These are phyloP conservation scores for Tursiops truncatus DNA, from an alignment of 2,113 vertebrate genomes.

Conservation along the genomic window DNA sequence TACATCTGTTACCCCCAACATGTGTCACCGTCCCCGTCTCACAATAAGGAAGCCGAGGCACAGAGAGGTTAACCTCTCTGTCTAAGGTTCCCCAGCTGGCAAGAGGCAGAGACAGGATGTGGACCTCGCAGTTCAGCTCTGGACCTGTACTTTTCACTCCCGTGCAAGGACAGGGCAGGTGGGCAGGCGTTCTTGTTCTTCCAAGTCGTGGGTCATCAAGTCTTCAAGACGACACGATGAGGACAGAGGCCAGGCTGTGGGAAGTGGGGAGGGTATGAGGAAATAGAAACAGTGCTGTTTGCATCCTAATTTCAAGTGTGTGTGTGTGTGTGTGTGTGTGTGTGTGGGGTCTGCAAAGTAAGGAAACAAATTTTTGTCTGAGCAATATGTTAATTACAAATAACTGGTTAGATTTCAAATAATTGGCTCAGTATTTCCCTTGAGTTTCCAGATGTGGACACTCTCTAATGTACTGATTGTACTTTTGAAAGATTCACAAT, in stretches of 20 bases:
- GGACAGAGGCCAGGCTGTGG: not conserved
- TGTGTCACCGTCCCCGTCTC: too few species aligned
- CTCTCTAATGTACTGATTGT: not conserved
- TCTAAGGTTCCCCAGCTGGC: not conserved
- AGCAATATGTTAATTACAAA: not conserved
- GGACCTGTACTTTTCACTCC: too few species aligned
- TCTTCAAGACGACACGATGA: accelerated
- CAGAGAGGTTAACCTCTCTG: not conserved
- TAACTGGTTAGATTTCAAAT: not conserved
- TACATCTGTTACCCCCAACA: accelerated
- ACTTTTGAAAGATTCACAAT: not conserved
- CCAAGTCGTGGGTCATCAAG: accelerated
- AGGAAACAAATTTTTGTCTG: not conserved
- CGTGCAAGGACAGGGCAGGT: too few species aligned
- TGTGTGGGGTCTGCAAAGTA: not conserved
- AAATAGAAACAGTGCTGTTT: not conserved
- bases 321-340: not conserved
- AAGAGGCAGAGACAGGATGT: not conserved
- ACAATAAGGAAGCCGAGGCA: not conserved
- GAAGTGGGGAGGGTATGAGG: not conserved
- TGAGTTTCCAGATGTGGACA: not conserved
- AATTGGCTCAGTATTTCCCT: not conserved
- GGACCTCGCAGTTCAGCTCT: accelerated
- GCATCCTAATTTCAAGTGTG: not conserved
- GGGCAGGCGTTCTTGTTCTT: not conserved